Conservation (phyloP, 2,113 vertebrate species). For the Amphiprion ocellaris region DNA sequence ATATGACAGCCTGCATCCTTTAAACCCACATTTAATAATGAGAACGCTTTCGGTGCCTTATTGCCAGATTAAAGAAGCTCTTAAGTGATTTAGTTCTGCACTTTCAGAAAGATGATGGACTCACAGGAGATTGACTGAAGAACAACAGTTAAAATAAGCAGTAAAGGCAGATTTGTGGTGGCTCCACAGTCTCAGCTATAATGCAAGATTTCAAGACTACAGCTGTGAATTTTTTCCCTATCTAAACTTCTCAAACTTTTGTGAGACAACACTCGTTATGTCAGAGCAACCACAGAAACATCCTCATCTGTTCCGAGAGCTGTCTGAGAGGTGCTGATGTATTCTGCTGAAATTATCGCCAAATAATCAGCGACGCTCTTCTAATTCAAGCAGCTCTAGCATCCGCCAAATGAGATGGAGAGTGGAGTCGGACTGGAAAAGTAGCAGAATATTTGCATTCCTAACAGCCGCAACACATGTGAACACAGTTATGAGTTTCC, state of each 20-base stretch:
- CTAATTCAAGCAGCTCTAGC: no score
- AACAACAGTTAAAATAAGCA: background rate
- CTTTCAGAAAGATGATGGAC: background rate
- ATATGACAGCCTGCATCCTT: background rate
- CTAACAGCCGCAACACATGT: slow-evolving; percentile 97
- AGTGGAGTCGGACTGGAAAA: no score
- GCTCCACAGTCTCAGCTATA: no score
- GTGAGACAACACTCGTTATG: background rate
- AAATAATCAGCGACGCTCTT: no score
- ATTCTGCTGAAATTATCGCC: no score
- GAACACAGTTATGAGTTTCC: slow-evolving; percentile 99
- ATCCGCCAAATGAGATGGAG: no score
- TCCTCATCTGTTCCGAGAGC: background rate
- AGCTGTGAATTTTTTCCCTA: no score
- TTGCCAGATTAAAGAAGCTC: background rate
- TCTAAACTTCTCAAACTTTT: no score
- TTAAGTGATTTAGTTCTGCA: background rate
- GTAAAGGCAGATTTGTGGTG: background rate
- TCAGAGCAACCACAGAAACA: background rate
- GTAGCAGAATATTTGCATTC: slow-evolving; percentile 86
- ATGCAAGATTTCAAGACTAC: no score
- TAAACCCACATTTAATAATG: slow-evolving; percentile 1
- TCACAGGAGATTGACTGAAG: background rate
- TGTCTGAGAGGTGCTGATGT: no score
- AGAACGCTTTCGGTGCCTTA: background rate